Evolutionary conservation across 2,113 vertebrate genomes (phyloP), one percentile per base, ranked within the genome.

Genomic region (Chrysochloris asiatica): DNA sequence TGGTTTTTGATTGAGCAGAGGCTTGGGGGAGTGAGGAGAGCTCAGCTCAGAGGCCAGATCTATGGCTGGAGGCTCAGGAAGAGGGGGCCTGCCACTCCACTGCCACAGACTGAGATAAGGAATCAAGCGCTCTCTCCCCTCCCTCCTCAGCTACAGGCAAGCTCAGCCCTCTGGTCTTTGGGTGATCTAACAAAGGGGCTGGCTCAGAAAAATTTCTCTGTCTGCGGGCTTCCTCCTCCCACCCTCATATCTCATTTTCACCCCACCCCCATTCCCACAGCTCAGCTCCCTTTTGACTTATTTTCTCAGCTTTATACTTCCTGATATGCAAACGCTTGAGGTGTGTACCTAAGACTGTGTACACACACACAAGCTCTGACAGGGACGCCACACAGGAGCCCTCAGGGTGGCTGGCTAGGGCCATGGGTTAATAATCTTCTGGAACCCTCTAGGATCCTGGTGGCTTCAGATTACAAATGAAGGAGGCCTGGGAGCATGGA

Each of bases 221-320:
- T 0, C 0, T 38, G 59, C 28, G 43, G 3, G 12, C 52, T 52
- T 30, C 43, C 19, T 30, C 14, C 21, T 47, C 19, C 82, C 36
- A 47, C 12, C 1, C 71, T 36, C 72, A n/a, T 45, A 69, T 16
- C 83, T 72, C 43, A 0, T 54, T 21, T 54, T 56, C 54, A 50
- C 73, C 82, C 79, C 41, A 22, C 72, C 75, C 86, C 52, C 19
- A 4, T 17, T 50, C 17, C 69, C 78, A 36, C 47, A 38, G 47
- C 54, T 63, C 36, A 9, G 4, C 36, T 47, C 10, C 43, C 33
- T 79, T 48, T n/a, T 50, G 48, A 79, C 11, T 63, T 8, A 50
- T 89, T 38, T 65, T 90, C 83, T 78, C 30, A 56, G 28, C 22
- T 41, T 65, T 65, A 69, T 71, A 87, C 90, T 97, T 96, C 88